Base-by-base conservation (phyloP, 2,113 vertebrate species). In the Callipepla squamata region DNA sequence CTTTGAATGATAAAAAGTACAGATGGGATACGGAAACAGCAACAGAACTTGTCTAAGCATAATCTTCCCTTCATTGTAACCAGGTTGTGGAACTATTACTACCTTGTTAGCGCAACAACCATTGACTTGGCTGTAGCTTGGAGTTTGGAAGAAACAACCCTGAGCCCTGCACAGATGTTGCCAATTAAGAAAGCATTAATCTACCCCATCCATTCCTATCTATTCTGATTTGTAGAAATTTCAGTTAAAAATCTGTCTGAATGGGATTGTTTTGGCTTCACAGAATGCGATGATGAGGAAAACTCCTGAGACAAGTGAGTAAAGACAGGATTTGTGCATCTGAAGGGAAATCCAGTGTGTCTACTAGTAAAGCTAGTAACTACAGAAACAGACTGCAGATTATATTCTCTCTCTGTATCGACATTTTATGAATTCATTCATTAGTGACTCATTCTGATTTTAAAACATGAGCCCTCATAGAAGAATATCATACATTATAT, bases 401-500 rank as follows among this genome's bases (percentile, higher is more conserved):
- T 90, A 90, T 45, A 67, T n/a, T 93, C 70, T 91, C 65, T 85
- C 79, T 87, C 81, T 92, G 53, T 87, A 82, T 70, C 73, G 89
- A 91, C 51, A 75, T 74, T 91, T 83, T 85, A 88, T 91, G 28
- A 89, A 91, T 93, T 76, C 36, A 86, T 90, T 91, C 78, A 81
- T 74, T 79, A 92, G 57, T 80, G 92, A 95, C 89, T 93, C 84
- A 91, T 83, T 89, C 47, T 40, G 34, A 68, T 87, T 93, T 87
- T 80, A 93, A 92, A 92, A 87, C 72, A 89, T 7, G 50, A 92
- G 84, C 50, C 55, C 77, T 89, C 42, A 74, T 85, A 85, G 51
- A 89, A 89, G 75, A 91, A 25, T 85, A 86, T 61, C 2, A 0
- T 55, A 45, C 70, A 51, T 3, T 47, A 3, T 12, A 74, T 67